Percentiles rank a stretch among this genome's conserved stretches.
Conservation (phyloP, 2,797 vertebrate species). For the Furcifer pardalis region DNA sequence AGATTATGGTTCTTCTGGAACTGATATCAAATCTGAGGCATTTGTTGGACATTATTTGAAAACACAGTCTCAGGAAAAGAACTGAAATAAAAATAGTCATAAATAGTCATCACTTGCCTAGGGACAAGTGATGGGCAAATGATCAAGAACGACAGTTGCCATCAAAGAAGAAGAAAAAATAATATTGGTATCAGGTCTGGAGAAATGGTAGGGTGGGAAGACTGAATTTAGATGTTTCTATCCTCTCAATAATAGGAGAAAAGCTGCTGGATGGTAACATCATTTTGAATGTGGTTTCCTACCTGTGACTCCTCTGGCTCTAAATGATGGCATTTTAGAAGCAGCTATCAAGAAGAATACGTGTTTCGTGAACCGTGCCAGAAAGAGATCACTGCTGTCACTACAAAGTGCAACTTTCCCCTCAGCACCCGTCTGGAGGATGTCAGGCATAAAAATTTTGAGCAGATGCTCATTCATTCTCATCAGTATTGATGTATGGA, state of each 20-base stretch:
- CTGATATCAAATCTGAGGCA: background rate
- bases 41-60: background rate
- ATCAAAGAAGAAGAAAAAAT: background rate
- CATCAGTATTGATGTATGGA: background rate
- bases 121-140: background rate
- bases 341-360: conserved; percentile 17
- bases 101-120: too few species aligned
- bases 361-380: background rate
- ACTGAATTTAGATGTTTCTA: conserved; percentile 3
- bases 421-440: background rate
- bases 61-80: background rate
- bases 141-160: background rate
- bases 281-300: conserved; percentile 9
- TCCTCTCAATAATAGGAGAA: background rate
- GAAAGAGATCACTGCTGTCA: conserved; percentile 7
- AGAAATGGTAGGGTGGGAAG: background rate
- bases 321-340: conserved; percentile 13
- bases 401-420: background rate
- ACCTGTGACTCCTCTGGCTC: background rate
- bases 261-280: background rate
- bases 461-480: background rate
- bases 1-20: conserved; percentile 2
- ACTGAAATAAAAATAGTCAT: conserved; percentile 16
- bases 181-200: background rate
- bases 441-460: background rate